Conservation (phyloP, 2,113 vertebrate species). For the Chunga burmeisteri region DNA sequence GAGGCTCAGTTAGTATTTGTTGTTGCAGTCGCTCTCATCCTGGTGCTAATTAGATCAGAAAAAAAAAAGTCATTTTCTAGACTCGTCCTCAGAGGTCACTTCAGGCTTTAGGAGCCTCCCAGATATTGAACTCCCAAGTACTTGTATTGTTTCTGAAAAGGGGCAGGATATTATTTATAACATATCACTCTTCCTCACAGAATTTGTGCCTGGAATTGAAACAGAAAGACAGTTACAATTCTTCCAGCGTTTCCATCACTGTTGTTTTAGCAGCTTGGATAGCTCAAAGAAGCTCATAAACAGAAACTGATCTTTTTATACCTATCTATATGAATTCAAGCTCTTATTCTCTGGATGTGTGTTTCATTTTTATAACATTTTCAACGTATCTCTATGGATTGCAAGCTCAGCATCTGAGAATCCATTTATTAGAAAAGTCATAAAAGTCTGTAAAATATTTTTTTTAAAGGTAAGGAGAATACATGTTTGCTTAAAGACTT, state of each 20-base stretch:
- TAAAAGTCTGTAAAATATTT: not conserved
- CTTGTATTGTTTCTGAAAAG: conserved; percentile 10
- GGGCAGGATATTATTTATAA: not conserved
- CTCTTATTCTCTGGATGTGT: not conserved
- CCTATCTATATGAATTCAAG: not conserved
- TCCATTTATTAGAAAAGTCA: not conserved
- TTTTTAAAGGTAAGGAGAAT: not conserved
- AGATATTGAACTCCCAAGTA: not conserved
- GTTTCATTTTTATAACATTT: not conserved
- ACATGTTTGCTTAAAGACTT: not conserved
- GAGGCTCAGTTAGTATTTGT: not conserved
- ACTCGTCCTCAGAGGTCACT: not conserved
- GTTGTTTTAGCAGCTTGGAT: not conserved
- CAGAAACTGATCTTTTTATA: not conserved
- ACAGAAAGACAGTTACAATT: not conserved
- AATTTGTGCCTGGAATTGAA: not conserved
- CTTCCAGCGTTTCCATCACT: not conserved
- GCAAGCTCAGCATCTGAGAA: not conserved
- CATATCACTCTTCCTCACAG: not conserved
- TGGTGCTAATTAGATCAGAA: not conserved
- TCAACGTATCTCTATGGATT: not conserved
- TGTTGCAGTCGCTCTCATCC: not conserved
- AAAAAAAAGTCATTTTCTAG: not conserved
- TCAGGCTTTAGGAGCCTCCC: not conserved
- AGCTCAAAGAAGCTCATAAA: not conserved